Evolutionary conservation across 2,888 invertebrate genomes (phyloP).

Genomic region (Pseudoips prasinana): DNA sequence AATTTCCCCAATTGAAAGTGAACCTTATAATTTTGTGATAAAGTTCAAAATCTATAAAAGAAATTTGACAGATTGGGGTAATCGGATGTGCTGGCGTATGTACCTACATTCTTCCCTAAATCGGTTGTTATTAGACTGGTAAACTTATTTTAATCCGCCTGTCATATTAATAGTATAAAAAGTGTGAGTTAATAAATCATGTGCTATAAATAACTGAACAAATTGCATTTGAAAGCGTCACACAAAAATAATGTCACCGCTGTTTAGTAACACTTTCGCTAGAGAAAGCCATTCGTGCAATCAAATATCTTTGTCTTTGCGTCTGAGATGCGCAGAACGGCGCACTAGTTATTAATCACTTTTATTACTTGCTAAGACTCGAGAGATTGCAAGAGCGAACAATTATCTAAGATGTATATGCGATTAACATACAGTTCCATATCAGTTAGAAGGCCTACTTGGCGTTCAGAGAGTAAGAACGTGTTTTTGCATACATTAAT

Average conservation of each 20-base stretch:
- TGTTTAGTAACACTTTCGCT: slow-evolving; percentile 75
- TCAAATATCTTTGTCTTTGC: slow-evolving; percentile 65
- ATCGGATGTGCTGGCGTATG: too few species aligned
- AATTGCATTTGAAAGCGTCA: slow-evolving; percentile 68
- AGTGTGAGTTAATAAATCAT: slow-evolving; percentile 28
- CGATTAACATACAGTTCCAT: slow-evolving; percentile 31
- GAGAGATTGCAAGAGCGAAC: too few species aligned
- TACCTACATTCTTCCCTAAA: too few species aligned
- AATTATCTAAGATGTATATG: slow-evolving; percentile 10
- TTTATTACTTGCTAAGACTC: slow-evolving; percentile 20
- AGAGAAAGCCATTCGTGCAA: slow-evolving; percentile 75
- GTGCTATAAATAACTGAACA: slow-evolving; percentile 39
- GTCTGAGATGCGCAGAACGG: slow-evolving; percentile 38
- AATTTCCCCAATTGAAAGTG: too few species aligned
- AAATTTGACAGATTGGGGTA: too few species aligned
- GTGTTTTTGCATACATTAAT: too few species aligned
- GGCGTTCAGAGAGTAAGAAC: background rate
- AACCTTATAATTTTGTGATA: too few species aligned
- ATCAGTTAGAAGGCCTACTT: slow-evolving; percentile 12
- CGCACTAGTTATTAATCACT: slow-evolving; percentile 34
- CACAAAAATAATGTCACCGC: slow-evolving; percentile 56
- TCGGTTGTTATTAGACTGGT: too few species aligned
- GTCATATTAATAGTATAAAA: too few species aligned
- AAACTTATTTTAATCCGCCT: too few species aligned
- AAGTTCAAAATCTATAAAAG: too few species aligned